These are phyloP conservation scores for Acanthaster planci DNA, from an alignment of 35 echinoderm and acorn worm genomes.

Conservation along the genomic window DNA sequence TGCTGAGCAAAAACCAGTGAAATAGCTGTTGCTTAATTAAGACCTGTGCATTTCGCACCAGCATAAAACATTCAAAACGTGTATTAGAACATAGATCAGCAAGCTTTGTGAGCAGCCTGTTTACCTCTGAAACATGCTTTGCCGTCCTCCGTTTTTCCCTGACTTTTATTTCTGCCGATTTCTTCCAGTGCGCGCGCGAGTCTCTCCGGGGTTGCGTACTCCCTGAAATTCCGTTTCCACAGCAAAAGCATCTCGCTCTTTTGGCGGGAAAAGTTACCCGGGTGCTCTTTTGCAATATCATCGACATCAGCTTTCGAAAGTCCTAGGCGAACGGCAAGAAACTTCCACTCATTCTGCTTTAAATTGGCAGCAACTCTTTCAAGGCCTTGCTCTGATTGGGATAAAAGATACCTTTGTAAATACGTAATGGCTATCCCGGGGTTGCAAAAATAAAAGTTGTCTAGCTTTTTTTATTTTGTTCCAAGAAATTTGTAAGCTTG, in stretches of 20 bases:
- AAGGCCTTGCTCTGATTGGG: neutral
- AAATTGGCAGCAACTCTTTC: slow-evolving; percentile 21
- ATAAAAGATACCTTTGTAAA: neutral
- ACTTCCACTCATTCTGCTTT: slow-evolving; percentile 33
- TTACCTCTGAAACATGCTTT: no score
- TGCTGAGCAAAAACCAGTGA: no score
- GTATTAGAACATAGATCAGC: no score
- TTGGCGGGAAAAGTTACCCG: slow-evolving; percentile 37
- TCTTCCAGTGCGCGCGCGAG: slow-evolving; percentile 30
- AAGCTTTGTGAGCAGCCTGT: no score
- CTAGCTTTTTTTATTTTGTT: no score
- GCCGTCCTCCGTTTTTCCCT: neutral
- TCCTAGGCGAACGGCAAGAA: slow-evolving; percentile 24
- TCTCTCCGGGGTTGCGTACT: slow-evolving; percentile 43
- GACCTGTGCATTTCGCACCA: no score
- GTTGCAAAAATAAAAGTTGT: no score
- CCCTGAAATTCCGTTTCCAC: slow-evolving; percentile 36
- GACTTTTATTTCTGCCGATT: neutral
- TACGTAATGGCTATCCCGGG: neutral
- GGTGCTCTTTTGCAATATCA: slow-evolving; percentile 26
- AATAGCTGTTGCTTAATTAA: no score
- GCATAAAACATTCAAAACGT: no score
- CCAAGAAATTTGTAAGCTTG: no score
- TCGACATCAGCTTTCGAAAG: slow-evolving; percentile 16
- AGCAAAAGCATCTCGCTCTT: slow-evolving; percentile 27